phyloP scores from a whole-genome alignment of 2,888 invertebrate species.

The Cosmia trapezina region DNA sequence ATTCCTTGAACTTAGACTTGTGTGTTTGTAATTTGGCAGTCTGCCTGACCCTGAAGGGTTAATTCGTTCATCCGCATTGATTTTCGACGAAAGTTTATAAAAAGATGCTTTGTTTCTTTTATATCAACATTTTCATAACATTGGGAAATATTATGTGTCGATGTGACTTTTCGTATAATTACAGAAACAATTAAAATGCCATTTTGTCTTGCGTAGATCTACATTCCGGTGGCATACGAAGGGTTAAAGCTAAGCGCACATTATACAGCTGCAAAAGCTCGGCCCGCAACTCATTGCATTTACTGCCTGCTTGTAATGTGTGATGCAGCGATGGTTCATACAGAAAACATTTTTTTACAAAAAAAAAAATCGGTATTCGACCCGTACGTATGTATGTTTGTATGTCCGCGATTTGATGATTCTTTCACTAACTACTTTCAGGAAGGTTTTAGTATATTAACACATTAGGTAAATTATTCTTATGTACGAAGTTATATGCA shows the following conservation, averaged over 20 bases:
- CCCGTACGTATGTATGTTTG: too few species aligned
- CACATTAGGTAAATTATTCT: too few species aligned
- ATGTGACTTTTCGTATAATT: too few species aligned
- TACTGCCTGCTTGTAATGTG: background rate
- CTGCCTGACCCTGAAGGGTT: conserved; percentile 49
- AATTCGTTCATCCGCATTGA: conserved; percentile 49
- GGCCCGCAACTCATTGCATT: background rate
- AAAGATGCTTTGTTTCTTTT: conserved; percentile 24
- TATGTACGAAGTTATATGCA: too few species aligned
- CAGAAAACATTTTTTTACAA: too few species aligned
- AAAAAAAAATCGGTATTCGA: too few species aligned
- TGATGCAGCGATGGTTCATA: too few species aligned
- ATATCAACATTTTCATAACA: background rate
- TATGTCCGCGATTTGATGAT: too few species aligned
- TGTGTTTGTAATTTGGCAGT: conserved; percentile 48
- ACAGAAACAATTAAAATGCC: too few species aligned
- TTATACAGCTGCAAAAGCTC: background rate
- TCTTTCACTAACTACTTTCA: too few species aligned
- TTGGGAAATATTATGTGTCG: background rate
- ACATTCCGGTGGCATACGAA: too few species aligned
- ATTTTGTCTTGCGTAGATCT: background rate
- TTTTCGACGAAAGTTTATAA: conserved; percentile 39
- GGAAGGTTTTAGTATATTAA: too few species aligned
- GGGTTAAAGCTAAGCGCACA: background rate
- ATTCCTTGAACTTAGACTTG: conserved; percentile 50